Evolutionary conservation across 2,113 vertebrate genomes (phyloP).

Genomic region (Mastomys coucha): DNA sequence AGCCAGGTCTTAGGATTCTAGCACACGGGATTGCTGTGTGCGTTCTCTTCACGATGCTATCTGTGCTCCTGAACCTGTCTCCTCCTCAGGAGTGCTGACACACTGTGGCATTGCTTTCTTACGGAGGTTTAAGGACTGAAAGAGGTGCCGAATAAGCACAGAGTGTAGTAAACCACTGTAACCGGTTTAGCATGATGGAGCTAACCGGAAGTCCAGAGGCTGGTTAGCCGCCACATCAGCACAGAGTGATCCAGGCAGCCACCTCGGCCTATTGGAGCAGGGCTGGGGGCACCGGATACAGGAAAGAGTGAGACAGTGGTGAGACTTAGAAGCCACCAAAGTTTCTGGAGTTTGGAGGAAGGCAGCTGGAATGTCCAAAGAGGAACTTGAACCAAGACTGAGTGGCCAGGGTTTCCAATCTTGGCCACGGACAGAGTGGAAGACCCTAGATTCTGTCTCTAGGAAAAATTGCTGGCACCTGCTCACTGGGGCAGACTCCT

Average conservation of each 20-base stretch:
- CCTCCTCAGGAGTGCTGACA: neutral
- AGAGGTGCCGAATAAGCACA: neutral
- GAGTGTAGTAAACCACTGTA: neutral
- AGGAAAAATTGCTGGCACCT: neutral
- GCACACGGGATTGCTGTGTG: neutral
- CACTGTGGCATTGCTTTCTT: rapidly evolving
- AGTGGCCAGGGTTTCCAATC: neutral
- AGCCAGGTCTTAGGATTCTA: neutral
- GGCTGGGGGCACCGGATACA: no score
- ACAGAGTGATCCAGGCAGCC: neutral
- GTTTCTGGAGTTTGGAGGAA: neutral
- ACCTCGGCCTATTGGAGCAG: no score
- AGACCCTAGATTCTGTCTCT: neutral
- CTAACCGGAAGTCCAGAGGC: neutral
- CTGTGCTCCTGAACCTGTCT: neutral
- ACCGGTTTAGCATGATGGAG: no score
- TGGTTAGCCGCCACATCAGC: neutral
- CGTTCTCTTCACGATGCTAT: rapidly evolving
- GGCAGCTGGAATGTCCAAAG: neutral
- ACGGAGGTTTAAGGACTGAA: neutral
- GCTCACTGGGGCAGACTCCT: neutral
- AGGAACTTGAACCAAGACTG: neutral
- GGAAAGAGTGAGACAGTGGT: neutral
- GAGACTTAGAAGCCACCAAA: neutral
- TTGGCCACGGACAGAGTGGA: neutral